phyloP scores from a whole-genome alignment of 2,888 invertebrate genomes.

The Oligia strigilis region DNA sequence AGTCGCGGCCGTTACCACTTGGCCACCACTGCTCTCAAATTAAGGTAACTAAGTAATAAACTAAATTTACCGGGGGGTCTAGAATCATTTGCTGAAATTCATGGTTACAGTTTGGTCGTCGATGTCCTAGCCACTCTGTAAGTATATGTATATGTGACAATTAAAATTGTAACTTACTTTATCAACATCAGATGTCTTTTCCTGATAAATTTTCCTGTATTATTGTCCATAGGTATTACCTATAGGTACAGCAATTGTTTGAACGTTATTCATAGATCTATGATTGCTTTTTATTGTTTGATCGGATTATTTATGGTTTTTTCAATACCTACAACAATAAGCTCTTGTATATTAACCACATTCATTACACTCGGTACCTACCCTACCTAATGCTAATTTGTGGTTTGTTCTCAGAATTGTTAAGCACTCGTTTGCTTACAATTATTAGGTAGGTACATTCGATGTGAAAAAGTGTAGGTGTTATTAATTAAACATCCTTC shows the following conservation, averaged over 20 bases:
- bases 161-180: slow-evolving; percentile 3
- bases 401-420: slow-evolving; percentile 50
- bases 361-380: slow-evolving; percentile 2
- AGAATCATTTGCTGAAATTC: background rate
- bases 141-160: background rate
- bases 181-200: background rate
- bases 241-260: slow-evolving; percentile 7
- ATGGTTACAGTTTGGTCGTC: too few species aligned
- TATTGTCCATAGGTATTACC: slow-evolving; percentile 1
- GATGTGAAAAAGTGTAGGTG: slow-evolving; percentile 22
- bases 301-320: slow-evolving; percentile 13
- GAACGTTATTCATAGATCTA: slow-evolving; percentile 2
- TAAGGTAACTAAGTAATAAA: too few species aligned
- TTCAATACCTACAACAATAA: slow-evolving; percentile 20
- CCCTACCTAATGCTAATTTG: slow-evolving; percentile 12
- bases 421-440: slow-evolving; percentile 22
- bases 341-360: slow-evolving; percentile 24
- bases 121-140: too few species aligned
- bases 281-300: slow-evolving; percentile 13
- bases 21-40: too few species aligned
- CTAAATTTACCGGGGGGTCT: too few species aligned
- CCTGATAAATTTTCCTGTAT: slow-evolving; percentile 33
- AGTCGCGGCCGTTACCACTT: too few species aligned
- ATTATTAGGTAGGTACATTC: background rate
- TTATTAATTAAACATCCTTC: background rate